Evolutionary conservation across 2,113 vertebrate genomes (phyloP).

Genomic region (Verasper variegatus): DNA sequence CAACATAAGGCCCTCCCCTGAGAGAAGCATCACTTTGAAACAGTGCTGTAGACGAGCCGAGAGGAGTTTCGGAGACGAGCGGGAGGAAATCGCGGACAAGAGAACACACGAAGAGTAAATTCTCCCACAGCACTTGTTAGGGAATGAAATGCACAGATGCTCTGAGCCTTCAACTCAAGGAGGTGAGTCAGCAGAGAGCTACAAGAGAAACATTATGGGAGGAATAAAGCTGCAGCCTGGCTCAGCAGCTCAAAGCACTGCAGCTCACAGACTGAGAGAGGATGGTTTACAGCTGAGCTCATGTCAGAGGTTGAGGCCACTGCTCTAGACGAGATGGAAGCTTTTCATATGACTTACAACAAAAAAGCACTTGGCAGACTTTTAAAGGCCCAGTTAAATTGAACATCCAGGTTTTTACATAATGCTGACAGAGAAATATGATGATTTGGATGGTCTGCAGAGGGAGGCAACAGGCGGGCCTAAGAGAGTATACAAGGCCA

Average conservation of each 20-base stretch:
- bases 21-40: neutral
- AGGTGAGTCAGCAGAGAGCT: constrained; percentile 43
- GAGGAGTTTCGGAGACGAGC: neutral
- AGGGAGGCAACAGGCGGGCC: no score
- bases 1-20: neutral
- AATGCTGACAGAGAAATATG: no score
- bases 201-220: constrained; percentile 15
- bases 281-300: constrained; percentile 30
- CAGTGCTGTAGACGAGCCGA: neutral
- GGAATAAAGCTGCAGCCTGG: constrained; percentile 2
- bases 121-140: constrained; percentile 15
- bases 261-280: constrained; percentile 7
- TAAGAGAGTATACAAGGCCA: no score
- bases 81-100: neutral
- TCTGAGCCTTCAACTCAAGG: constrained; percentile 21
- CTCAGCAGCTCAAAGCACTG: constrained; percentile 11
- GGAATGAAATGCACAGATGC: constrained; percentile 48
- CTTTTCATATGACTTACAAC: constrained; percentile 9
- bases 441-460: no score
- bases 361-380: constrained; percentile 18
- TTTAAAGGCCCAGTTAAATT: constrained; percentile 38
- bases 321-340: constrained; percentile 16
- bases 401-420: constrained; percentile 30
- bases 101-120: constrained; percentile 14
- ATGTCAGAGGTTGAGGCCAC: constrained; percentile 27